phyloP scores from a whole-genome alignment of 2,797 vertebrate genomes.

The Liparis tanakae region DNA sequence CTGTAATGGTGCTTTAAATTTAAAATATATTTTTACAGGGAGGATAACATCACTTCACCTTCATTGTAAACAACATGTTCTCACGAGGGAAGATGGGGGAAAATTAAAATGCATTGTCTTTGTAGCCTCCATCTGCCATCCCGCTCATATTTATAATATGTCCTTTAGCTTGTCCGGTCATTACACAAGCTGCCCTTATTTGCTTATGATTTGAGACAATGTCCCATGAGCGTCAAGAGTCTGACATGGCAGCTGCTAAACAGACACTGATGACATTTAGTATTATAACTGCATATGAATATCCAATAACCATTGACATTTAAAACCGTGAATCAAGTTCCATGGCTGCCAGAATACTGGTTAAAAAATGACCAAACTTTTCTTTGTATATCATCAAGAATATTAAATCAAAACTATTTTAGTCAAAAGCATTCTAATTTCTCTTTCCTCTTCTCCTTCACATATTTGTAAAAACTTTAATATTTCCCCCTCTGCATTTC shows the following conservation, averaged over 20 bases:
- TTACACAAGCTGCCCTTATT: background rate
- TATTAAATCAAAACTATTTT: background rate
- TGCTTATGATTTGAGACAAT: constrained; percentile 37
- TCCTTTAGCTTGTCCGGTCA: constrained; percentile 31
- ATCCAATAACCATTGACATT: background rate
- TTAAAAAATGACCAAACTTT: background rate
- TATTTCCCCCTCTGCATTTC: background rate
- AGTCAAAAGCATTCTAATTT: background rate
- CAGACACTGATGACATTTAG: constrained; percentile 13
- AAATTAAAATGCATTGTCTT: constrained; percentile 47
- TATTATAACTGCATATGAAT: constrained; percentile 28
- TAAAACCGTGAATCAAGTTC: background rate
- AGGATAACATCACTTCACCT: background rate
- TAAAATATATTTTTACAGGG: background rate
- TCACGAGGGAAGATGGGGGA: too few relatives aligned
- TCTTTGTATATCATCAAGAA: background rate
- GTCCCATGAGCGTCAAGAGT: constrained; percentile 6
- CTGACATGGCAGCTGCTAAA: constrained; percentile 33
- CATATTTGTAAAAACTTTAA: background rate
- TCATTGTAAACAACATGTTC: background rate
- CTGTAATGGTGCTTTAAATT: background rate
- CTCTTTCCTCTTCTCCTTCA: background rate
- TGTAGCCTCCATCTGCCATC: constrained; percentile 55
- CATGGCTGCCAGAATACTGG: background rate
- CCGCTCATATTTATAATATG: constrained; percentile 58